Evolutionary conservation across 2,797 vertebrate genomes (phyloP).

Genomic region (Gymnothorax reevesii): DNA sequence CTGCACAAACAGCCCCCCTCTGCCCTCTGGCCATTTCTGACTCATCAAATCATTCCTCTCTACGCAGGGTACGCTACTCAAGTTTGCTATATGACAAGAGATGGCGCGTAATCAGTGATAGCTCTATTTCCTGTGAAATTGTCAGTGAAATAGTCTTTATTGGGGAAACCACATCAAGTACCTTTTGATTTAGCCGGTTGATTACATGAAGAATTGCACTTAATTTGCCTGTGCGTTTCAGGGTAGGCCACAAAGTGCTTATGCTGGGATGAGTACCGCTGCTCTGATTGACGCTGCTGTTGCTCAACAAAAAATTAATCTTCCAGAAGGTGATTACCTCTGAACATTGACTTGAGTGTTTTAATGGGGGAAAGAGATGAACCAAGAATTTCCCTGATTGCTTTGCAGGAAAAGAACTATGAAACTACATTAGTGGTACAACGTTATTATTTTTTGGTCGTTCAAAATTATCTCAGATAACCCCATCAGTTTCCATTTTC

Average conservation of each 20-base stretch:
- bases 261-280: neutral
- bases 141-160: neutral
- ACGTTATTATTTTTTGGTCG: neutral
- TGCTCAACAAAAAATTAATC: neutral
- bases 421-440: neutral
- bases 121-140: neutral
- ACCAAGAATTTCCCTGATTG: neutral
- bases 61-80: neutral
- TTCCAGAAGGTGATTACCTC: neutral
- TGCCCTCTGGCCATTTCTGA: neutral
- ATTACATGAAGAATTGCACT: neutral
- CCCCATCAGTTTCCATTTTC: neutral
- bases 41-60: neutral
- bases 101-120: neutral
- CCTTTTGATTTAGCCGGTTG: neutral
- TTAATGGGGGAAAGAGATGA: neutral
- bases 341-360: conserved; percentile 1
- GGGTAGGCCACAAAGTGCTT: neutral
- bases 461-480: neutral
- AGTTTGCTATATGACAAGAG: too few species aligned
- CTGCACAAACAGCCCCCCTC: neutral
- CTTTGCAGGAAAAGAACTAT: neutral
- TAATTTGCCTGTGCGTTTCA: neutral
- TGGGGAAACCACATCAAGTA: neutral
- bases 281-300: neutral